Percentiles rank a stretch among this genome's conserved stretches.
Evolutionary conservation across 2,113 vertebrate genomes (phyloP).

Genomic region (Platycercus adscitus): DNA sequence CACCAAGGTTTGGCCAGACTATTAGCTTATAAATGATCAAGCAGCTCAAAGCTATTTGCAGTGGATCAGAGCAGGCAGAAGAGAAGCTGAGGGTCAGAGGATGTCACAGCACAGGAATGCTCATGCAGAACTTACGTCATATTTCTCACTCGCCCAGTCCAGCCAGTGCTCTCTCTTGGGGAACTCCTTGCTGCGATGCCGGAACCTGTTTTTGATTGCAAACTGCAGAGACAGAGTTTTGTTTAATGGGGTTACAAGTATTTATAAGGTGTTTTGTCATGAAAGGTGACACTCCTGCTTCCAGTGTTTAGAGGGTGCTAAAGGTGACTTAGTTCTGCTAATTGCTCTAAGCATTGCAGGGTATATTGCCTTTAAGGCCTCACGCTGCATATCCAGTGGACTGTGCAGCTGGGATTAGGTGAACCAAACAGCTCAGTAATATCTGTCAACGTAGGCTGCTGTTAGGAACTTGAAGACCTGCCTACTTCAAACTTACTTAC

Average conservation of each 20-base stretch:
- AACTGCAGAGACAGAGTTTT: conserved; percentile 77
- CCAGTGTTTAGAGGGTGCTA: neutral
- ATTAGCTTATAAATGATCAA: neutral
- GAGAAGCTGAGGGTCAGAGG: neutral
- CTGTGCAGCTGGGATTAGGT: accelerated
- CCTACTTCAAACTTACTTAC: neutral
- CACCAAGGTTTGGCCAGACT: neutral
- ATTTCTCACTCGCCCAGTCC: conserved; percentile 95
- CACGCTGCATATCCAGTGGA: neutral
- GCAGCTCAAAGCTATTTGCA: neutral
- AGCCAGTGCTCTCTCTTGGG: conserved; percentile 93
- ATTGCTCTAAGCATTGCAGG: neutral
- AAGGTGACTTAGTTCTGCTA: neutral
- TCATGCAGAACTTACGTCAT: conserved; percentile 78
- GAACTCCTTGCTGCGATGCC: conserved; percentile 79
- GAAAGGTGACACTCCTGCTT: neutral
- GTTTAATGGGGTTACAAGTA: neutral
- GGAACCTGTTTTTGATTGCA: conserved; percentile 89
- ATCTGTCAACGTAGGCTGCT: neutral
- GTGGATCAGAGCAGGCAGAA: neutral
- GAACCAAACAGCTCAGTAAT: neutral
- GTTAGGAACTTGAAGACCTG: neutral
- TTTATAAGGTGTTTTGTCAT: neutral
- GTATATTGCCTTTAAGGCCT: neutral
- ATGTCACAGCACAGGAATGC: neutral